Evolutionary conservation across 2,113 vertebrate species (phyloP).

Genomic region (Thalassoma bifasciatum): DNA sequence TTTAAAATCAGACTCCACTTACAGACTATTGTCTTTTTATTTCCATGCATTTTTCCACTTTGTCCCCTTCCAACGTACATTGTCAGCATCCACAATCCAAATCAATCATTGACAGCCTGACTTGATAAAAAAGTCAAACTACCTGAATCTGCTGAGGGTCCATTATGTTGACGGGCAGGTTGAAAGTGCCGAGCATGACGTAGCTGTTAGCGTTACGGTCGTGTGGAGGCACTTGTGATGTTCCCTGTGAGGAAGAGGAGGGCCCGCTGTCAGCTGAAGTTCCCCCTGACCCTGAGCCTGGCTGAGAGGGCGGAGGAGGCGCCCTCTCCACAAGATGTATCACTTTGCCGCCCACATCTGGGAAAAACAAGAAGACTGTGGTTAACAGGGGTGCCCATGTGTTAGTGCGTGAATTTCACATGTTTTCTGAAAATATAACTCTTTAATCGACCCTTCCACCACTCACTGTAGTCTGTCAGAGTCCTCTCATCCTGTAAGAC

Average conservation of each 20-base stretch:
- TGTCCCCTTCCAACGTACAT: no score
- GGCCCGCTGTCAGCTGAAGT: conserved; percentile 76
- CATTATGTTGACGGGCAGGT: conserved; percentile 91
- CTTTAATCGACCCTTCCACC: not conserved
- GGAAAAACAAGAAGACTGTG: not conserved
- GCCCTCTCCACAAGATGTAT: conserved; percentile 94
- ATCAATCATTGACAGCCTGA: no score
- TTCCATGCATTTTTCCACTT: not conserved
- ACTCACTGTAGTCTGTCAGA: conserved; percentile 91
- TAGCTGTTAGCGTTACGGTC: conserved; percentile 95
- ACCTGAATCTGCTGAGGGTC: conserved; percentile 87
- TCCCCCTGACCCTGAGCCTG: conserved; percentile 83
- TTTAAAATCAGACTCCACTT: no score
- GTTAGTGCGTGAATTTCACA: not conserved
- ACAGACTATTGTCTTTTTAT: not conserved
- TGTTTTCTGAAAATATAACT: not conserved
- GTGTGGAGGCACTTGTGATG: conserved; percentile 80
- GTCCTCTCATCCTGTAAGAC: conserved; percentile 94
- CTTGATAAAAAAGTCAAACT: not conserved
- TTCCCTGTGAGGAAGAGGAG: conserved; percentile 81
- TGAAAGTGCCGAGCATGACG: conserved; percentile 95
- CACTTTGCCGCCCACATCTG: conserved; percentile 93
- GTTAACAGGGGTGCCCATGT: not conserved
- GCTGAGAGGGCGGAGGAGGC: conserved; percentile 89
- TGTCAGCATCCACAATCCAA: not conserved